Conservation (phyloP, 2,797 vertebrate genomes). For the Botia kubotai region DNA sequence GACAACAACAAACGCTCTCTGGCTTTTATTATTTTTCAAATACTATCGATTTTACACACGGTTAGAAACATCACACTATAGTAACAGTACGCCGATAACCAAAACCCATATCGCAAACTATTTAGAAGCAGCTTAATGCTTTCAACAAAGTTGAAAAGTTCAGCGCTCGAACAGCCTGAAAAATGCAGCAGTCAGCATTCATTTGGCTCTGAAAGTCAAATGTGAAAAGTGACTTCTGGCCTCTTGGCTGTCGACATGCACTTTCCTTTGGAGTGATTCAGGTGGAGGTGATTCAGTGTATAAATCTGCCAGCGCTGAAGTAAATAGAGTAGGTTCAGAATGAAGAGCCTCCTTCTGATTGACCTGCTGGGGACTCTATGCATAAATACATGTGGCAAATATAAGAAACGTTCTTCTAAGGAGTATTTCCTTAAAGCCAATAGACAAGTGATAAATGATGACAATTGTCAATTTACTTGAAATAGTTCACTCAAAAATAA, state of each 20-base stretch:
- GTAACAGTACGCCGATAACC: neutral
- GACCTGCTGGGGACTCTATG: neutral
- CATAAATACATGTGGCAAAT: constrained; percentile 28
- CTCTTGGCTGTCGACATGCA: neutral
- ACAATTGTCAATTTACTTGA: neutral
- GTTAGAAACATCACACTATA: neutral
- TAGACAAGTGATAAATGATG: neutral
- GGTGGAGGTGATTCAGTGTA: constrained; percentile 4
- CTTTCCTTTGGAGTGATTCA: constrained; percentile 1
- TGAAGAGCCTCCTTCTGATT: neutral
- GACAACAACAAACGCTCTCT: constrained; percentile 8
- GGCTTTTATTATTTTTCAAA: neutral
- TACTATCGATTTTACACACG: constrained; percentile 15
- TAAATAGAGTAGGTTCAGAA: constrained; percentile 2
- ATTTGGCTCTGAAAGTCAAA: constrained; percentile 34
- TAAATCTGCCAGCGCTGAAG: constrained; percentile 14
- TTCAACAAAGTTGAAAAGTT: constrained; percentile 34
- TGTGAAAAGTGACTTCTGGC: constrained; percentile 10
- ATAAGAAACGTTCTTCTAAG: neutral
- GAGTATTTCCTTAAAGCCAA: constrained; percentile 4
- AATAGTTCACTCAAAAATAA: neutral
- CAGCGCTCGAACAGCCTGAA: constrained; percentile 1
- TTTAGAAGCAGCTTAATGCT: constrained; percentile 23
- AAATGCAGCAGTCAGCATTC: constrained; percentile 22
- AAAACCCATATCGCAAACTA: constrained; percentile 22